Percentiles rank a stretch among this genome's conserved stretches.
Conservation (phyloP, 2,888 invertebrate genomes). For the Gastracanthus pulcherrimus region DNA sequence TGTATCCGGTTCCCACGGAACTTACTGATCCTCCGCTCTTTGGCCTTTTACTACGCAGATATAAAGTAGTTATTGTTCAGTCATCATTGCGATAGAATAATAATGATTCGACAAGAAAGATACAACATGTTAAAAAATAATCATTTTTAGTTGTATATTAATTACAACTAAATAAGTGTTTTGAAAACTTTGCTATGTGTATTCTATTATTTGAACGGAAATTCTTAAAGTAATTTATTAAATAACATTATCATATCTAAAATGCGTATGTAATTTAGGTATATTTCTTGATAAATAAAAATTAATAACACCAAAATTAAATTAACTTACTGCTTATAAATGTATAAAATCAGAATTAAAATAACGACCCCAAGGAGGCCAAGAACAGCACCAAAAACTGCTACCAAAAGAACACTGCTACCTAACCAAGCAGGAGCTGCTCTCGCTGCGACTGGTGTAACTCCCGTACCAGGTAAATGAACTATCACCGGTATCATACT, state of each 20-base stretch:
- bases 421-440: slow-evolving; percentile 78
- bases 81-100: neutral
- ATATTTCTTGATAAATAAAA: no score
- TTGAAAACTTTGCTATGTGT: no score
- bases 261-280: no score
- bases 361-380: slow-evolving; percentile 87
- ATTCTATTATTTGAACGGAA: no score
- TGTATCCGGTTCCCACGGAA: slow-evolving; percentile 73
- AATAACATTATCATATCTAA: no score
- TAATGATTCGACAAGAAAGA: neutral
- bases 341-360: slow-evolving; percentile 86
- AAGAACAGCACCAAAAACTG: slow-evolving; percentile 85
- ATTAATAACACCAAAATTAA: no score
- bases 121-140: no score
- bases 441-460: slow-evolving; percentile 75
- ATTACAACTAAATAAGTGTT: no score
- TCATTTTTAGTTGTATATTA: no score
- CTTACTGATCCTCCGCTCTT: slow-evolving; percentile 73
- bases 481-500: slow-evolving; percentile 79
- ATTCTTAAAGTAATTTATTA: no score
- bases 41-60: slow-evolving; percentile 68
- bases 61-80: neutral
- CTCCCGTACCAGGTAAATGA: slow-evolving; percentile 75
- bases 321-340: slow-evolving; percentile 84
- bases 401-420: slow-evolving; percentile 79